Base-by-base conservation (phyloP, 2,113 vertebrate species). In the Chinchilla lanigera region DNA sequence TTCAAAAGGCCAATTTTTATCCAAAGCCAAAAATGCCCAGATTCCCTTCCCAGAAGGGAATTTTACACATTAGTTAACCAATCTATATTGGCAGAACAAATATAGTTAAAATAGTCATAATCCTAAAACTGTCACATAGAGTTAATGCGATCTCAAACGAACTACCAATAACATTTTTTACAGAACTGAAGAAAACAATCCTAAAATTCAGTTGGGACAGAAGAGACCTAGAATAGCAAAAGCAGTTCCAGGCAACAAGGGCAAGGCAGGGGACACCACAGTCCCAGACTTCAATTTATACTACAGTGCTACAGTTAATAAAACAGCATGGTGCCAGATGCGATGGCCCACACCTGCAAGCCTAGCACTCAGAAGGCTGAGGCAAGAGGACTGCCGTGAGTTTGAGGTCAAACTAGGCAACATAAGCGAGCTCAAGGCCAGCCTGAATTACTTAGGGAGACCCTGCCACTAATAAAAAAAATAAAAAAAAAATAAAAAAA, bases 61-160 rank as follows among this genome's bases (percentile, higher is more conserved):
- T 91, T 95, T 93, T 82, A 84, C 7, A 61, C 77, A 93, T 90
- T 52, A 94, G 67, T 65, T 50, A n/a, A 93, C 56, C 86, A 96
- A 87, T 80, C 24, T 24, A 86, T 77, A 77, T 47, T 30, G 24
- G 26, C 44, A 77, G 41, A 28, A 77, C 73, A 5, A 77, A 47
- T 47, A 47, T 77, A 47, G 11, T 77, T 16, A 77, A 47, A 77
- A 77, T 30, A 6, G 28, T 30, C 26, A 77, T 47, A 50, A 6
- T 17, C 73, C 28, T 44, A 47, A 47, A 77, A 47, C 26, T 77
- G 44, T 50, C 44, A 77, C 30, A 77, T 30, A 77, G 6, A 77
- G 30, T 73, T 77, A 50, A 50, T 16, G 26, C 13, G 30, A 16
- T 77, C 5, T 8, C 6, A 77, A 47, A 47, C 26, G 14, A 77